These are phyloP conservation scores for Drosophila kanapiae DNA, from an alignment of 1,140 invertebrate genomes.

Conservation along the genomic window DNA sequence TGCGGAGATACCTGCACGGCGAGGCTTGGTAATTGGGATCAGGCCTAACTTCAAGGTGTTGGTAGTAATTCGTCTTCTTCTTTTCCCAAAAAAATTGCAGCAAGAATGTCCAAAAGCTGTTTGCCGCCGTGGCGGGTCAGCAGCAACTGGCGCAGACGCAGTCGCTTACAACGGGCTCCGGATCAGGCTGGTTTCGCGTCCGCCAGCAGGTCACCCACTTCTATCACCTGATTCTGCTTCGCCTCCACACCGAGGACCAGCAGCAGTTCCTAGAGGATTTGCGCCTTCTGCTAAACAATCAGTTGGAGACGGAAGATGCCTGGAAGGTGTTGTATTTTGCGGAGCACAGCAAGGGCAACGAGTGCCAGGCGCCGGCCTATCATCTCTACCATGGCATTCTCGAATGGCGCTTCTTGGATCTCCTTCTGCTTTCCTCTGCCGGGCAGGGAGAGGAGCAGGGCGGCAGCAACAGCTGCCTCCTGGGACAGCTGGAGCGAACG, in stretches of 20 bases:
- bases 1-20: constrained; percentile 50
- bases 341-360: constrained; percentile 76
- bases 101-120: constrained; percentile 74
- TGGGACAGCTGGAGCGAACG: constrained; percentile 51
- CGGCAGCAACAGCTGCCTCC: constrained; percentile 1
- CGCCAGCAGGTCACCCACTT: constrained; percentile 70
- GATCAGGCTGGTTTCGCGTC: constrained; percentile 38
- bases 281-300: constrained; percentile 53
- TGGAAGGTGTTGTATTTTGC: constrained; percentile 77
- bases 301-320: constrained; percentile 41
- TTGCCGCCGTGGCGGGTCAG: constrained; percentile 40
- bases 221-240: constrained; percentile 60
- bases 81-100: constrained; percentile 20
- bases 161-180: neutral
- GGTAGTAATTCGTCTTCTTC: neutral
- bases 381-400: constrained; percentile 78
- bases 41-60: neutral
- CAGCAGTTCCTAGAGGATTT: constrained; percentile 5
- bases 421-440: constrained; percentile 37
- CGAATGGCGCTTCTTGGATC: constrained; percentile 79
- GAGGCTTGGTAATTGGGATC: constrained; percentile 61
- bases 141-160: constrained; percentile 43
- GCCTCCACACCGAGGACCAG: constrained; percentile 22
- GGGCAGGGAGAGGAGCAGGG: neutral
- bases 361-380: constrained; percentile 74